Conservation (phyloP, 2,113 vertebrate species). For the Argyrosomus japonicus region DNA sequence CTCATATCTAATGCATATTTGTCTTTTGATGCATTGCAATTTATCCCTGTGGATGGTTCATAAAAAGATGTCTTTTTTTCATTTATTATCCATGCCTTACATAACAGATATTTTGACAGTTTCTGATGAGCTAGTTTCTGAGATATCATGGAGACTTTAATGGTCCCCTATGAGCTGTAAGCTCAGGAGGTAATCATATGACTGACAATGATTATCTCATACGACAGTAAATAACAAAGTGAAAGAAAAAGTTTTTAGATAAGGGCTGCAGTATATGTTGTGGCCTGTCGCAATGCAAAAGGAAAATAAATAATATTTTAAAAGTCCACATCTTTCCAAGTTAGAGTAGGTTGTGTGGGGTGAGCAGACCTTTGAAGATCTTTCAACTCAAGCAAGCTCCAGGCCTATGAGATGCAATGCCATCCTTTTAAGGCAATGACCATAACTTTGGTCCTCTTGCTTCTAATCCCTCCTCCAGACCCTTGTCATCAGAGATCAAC, state of each 20-base stretch:
- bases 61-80: conserved; percentile 69
- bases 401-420: conserved; percentile 71
- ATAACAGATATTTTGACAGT: conserved; percentile 78
- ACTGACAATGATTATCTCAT: conserved; percentile 55
- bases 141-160: conserved; percentile 62
- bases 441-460: conserved; percentile 72
- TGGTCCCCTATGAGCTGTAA: conserved; percentile 56
- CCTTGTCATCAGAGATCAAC: conserved; percentile 81
- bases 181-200: conserved; percentile 47
- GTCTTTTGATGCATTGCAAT: conserved; percentile 82
- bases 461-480: conserved; percentile 80
- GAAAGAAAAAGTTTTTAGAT: conserved; percentile 30
- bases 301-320: conserved; percentile 46
- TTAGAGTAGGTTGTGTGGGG: conserved; percentile 46
- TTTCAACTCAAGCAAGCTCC: conserved; percentile 72
- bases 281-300: conserved; percentile 38
- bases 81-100: conserved; percentile 80
- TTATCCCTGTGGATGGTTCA: conserved; percentile 77
- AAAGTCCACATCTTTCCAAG: conserved; percentile 54
- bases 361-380: conserved; percentile 72
- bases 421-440: conserved; percentile 79
- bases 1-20: conserved; percentile 80
- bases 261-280: conserved; percentile 19
- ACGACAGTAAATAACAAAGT: conserved; percentile 61
- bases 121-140: conserved; percentile 73